Conservation (phyloP, 2,113 vertebrate genomes). For the Syrmaticus mikado region DNA sequence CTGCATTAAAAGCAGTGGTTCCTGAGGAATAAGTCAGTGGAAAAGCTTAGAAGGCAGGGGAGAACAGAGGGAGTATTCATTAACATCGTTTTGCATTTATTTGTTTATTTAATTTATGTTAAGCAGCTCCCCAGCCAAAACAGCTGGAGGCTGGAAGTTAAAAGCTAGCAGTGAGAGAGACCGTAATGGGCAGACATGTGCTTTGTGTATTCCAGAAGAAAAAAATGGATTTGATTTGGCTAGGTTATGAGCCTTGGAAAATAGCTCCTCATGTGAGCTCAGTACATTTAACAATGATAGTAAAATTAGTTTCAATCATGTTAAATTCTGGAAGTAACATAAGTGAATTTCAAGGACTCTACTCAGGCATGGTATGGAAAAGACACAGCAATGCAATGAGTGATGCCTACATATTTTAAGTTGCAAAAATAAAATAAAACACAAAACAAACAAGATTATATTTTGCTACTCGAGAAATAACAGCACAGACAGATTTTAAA, state of each 20-base stretch:
- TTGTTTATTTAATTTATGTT: conserved; percentile 25
- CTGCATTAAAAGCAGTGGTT: not conserved
- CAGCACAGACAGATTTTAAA: not conserved
- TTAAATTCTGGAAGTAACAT: not conserved
- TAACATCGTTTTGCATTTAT: not conserved
- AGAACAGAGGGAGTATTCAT: not conserved
- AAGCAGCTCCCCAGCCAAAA: not conserved
- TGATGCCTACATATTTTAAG: not conserved
- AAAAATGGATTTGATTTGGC: not conserved
- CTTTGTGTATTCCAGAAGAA: not conserved
- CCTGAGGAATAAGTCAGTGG: not conserved
- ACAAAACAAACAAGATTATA: not conserved
- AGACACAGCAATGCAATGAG: not conserved
- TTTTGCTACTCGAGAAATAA: not conserved
- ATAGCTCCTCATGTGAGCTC: not conserved
- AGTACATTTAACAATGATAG: not conserved
- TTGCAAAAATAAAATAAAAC: not conserved
- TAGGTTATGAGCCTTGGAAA: conserved; percentile 28
- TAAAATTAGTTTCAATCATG: conserved; percentile 27
- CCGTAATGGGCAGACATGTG: not conserved
- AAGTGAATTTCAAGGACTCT: not conserved
- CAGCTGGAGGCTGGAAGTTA: conserved; percentile 32
- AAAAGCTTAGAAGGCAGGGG: not conserved
- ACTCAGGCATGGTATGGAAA: not conserved
- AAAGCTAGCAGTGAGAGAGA: conserved; percentile 13